phyloP scores from a whole-genome alignment of 2,113 vertebrate genomes.

The Misgurnus mizolepis region DNA sequence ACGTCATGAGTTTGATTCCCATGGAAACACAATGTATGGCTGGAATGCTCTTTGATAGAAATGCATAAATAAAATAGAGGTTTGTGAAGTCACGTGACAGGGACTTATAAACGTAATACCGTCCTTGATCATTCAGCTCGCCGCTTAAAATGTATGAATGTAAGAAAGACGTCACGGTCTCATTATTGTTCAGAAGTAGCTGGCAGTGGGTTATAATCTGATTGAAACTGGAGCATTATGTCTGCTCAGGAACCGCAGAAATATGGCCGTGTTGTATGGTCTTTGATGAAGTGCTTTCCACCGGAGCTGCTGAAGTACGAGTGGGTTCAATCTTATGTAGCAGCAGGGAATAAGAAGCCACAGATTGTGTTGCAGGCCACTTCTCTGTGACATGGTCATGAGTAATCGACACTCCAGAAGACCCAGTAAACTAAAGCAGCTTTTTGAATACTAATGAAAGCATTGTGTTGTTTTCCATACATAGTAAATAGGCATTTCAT shows the following conservation, averaged over 20 bases:
- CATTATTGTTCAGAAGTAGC: neutral
- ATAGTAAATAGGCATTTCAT: neutral
- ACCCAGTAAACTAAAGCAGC: neutral
- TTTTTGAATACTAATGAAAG: conserved; percentile 11
- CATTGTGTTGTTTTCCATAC: no score
- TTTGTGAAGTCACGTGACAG: neutral
- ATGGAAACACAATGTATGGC: no score
- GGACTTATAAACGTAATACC: neutral
- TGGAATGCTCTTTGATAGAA: no score
- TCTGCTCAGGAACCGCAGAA: conserved; percentile 24
- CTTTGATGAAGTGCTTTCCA: conserved; percentile 24
- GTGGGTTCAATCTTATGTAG: conserved; percentile 21
- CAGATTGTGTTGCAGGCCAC: conserved; percentile 17
- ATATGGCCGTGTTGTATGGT: neutral
- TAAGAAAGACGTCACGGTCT: neutral
- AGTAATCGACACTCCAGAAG: conserved; percentile 6
- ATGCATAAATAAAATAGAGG: no score
- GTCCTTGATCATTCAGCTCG: neutral
- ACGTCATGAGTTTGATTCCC: neutral
- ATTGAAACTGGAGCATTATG: neutral
- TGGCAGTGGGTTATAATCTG: neutral
- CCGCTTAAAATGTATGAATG: neutral
- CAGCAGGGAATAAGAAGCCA: conserved; percentile 27
- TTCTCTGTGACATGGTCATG: neutral
- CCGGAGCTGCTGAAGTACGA: conserved; percentile 12